A percentile compares a stretch with the other conserved stretches of the same genome.
These are phyloP conservation scores for Lophius americanus DNA, from an alignment of 2,797 vertebrate species.

Conservation along the genomic window DNA sequence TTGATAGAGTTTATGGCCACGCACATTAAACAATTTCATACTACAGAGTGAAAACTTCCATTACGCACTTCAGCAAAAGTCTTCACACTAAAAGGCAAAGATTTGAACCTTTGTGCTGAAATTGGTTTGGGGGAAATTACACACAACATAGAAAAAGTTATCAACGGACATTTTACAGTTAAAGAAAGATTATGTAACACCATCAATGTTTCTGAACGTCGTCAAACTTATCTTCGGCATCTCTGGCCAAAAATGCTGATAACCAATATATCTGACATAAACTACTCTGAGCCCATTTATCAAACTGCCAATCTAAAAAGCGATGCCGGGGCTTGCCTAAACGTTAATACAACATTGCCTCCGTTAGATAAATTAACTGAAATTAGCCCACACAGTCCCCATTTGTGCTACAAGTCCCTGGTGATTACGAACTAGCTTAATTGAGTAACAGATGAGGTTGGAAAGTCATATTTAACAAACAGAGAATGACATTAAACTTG, in stretches of 20 bases:
- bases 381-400: background rate
- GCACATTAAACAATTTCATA: no score
- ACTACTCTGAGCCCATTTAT: no score
- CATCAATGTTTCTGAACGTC: background rate
- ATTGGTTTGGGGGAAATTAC: background rate
- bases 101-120: background rate
- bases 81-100: background rate
- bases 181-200: background rate
- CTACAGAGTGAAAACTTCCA: no score
- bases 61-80: no score
- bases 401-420: background rate
- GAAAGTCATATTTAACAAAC: slow-evolving; percentile 44
- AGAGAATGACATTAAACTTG: slow-evolving; percentile 40
- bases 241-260: no score
- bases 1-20: no score
- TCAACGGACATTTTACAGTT: background rate
- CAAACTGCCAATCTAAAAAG: no score
- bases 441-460: slow-evolving; percentile 52
- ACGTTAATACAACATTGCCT: no score
- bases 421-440: slow-evolving; percentile 51
- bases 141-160: background rate
- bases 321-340: no score
- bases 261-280: no score
- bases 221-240: no score
- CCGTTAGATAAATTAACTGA: no score